Base-by-base conservation (phyloP, 2,888 invertebrate species). In the Halocaridina rubra region DNA sequence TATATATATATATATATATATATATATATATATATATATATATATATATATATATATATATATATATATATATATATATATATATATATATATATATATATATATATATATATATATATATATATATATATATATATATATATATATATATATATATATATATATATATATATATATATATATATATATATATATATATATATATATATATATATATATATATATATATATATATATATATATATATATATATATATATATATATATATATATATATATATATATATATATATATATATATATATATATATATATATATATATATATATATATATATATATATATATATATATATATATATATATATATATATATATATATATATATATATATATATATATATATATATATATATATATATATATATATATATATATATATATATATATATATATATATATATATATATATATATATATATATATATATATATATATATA, bases 281-380 rank as follows among this genome's bases (percentile, higher is more conserved):
- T 53, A 53, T 53, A 53, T 53, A 4, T 53, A 53, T 13, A 53
- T 0, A 4, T 53, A 53, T 13, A 3, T 13, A 53, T 53, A 53
- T 13, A 53, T 13, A 53, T 0, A 53, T 53, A 53, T 53, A 53
- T 13, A 53, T 53, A 53, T 5, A 53, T 53, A 53, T 53, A 53
- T 53, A 53, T 53, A 53, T 53, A 53, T 53, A 53, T 53, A 53
- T 53, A 53, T 53, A 53, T 53, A 2, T 53, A 53, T 53, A 53
- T 53, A 53, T 53, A 53, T 53, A 53, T 53, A 53, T 53, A 53
- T 3, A 5, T 53, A 53, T 53, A 53, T 13, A 53, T 53, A 19
- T n/a, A 29, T 78, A n/a, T 78, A 30, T 78, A 29, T 78, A n/a
- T 59, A 29, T 78, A 29, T 78, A n/a, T 32, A n/a, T 78, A n/a